A percentile compares a stretch with the other conserved stretches of the same genome.
phyloP scores from a whole-genome alignment of 2,888 invertebrate species.

The Bimastos eiseni region DNA sequence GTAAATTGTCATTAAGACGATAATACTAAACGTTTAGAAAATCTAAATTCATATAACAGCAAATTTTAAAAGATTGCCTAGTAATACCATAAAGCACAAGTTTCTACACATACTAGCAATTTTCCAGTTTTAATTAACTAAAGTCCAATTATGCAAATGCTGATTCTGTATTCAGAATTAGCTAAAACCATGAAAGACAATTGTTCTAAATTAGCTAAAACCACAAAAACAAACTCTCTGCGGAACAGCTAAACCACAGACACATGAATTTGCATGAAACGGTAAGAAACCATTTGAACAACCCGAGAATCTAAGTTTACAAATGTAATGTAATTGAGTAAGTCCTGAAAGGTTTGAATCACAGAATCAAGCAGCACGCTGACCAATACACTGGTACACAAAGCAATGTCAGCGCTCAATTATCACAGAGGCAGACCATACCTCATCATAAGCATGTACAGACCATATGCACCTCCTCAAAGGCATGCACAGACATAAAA shows the following conservation, averaged over 20 bases:
- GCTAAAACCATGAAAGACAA: too few relatives aligned
- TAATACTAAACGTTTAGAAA: background rate
- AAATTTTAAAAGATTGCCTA: background rate
- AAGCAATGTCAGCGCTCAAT: background rate
- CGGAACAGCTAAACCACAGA: too few relatives aligned
- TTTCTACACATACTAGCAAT: background rate
- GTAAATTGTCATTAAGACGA: background rate
- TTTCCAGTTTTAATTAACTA: background rate
- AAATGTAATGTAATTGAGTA: background rate
- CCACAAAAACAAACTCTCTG: too few relatives aligned
- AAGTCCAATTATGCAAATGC: background rate
- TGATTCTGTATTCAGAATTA: too few relatives aligned
- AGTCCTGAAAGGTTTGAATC: background rate
- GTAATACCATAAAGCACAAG: background rate
- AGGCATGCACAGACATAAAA: background rate
- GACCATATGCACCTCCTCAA: too few relatives aligned
- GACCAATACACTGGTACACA: background rate
- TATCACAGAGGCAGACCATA: background rate
- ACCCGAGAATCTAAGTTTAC: background rate
- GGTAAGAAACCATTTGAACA: background rate
- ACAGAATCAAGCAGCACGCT: background rate
- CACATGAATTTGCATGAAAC: background rate
- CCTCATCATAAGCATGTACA: background rate
- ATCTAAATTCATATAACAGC: background rate
- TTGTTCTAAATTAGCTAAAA: too few relatives aligned